Evolutionary conservation across 2,113 vertebrate genomes (phyloP).

Genomic region (Gymnobelideus leadbeateri): DNA sequence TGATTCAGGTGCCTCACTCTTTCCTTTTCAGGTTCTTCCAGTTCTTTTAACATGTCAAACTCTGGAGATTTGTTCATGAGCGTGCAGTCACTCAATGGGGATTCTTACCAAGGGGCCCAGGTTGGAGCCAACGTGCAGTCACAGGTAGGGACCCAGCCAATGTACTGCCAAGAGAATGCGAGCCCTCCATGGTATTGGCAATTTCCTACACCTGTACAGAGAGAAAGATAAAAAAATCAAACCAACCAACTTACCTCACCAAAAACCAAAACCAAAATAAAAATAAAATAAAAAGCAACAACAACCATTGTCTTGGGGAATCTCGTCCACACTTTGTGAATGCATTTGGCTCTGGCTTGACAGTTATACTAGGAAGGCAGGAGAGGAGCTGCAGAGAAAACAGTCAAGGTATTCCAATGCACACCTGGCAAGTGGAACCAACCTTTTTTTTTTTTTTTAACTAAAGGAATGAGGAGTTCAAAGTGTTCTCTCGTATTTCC

Average conservation of each 20-base stretch:
- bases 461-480: constrained; percentile 60
- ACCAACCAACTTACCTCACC: constrained; percentile 33
- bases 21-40: constrained; percentile 99
- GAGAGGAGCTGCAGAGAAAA: constrained; percentile 53
- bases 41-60: constrained; percentile 99
- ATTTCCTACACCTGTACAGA: constrained; percentile 76
- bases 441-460: constrained; percentile 55
- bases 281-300: constrained; percentile 62
- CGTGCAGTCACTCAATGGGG: constrained; percentile 99
- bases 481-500: constrained; percentile 50
- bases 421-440: neutral
- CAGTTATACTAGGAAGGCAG: constrained; percentile 46
- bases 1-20: constrained; percentile 96
- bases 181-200: constrained; percentile 82
- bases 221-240: constrained; percentile 75
- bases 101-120: constrained; percentile 99
- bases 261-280: constrained; percentile 42
- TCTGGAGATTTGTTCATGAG: constrained; percentile 99
- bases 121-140: constrained; percentile 99
- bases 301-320: constrained; percentile 76
- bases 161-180: constrained; percentile 83
- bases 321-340: constrained; percentile 82
- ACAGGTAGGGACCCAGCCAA: constrained; percentile 95
- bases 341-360: constrained; percentile 86
- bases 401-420: constrained; percentile 30